Evolutionary conservation across 2,113 vertebrate species (phyloP).

Genomic region (Pogona vitticeps): DNA sequence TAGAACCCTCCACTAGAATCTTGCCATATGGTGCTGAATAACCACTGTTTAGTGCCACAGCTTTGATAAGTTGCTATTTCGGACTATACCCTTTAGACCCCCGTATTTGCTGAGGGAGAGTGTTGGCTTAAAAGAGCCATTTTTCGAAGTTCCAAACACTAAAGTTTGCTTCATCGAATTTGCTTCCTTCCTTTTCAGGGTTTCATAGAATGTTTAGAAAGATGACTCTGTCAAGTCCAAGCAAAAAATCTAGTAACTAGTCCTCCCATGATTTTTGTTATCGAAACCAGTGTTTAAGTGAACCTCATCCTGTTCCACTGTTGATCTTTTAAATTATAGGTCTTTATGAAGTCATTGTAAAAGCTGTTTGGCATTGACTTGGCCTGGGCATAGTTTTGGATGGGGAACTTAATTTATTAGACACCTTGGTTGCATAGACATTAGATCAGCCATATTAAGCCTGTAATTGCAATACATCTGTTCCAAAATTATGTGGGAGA

Average conservation of each 20-base stretch:
- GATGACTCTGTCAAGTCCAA: conserved; percentile 22
- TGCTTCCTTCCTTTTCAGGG: too few species aligned
- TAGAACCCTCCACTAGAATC: too few species aligned
- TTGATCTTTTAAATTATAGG: conserved; percentile 24
- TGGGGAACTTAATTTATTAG: conserved; percentile 45
- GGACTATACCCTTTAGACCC: too few species aligned
- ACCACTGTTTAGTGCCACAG: fast-evolving
- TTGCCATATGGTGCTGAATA: too few species aligned
- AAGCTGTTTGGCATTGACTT: neutral
- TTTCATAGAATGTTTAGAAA: conserved; percentile 19
- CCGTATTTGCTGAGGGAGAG: too few species aligned
- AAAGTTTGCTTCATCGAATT: too few species aligned
- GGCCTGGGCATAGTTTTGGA: neutral
- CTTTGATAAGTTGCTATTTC: too few species aligned
- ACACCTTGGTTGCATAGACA: conserved; percentile 40
- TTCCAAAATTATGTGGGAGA: neutral
- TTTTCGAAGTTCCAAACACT: too few species aligned
- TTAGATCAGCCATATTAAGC: neutral
- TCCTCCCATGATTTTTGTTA: fast-evolving
- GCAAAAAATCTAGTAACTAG: conserved; percentile 32
- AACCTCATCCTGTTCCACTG: neutral
- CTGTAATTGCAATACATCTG: neutral
- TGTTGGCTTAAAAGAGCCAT: too few species aligned
- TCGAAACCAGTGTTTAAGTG: neutral
- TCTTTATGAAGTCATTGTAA: neutral